Evolutionary conservation across 2,888 invertebrate genomes (phyloP), one percentile per base, ranked within the genome.

Genomic region (Caenorhabditis uteleia): DNA sequence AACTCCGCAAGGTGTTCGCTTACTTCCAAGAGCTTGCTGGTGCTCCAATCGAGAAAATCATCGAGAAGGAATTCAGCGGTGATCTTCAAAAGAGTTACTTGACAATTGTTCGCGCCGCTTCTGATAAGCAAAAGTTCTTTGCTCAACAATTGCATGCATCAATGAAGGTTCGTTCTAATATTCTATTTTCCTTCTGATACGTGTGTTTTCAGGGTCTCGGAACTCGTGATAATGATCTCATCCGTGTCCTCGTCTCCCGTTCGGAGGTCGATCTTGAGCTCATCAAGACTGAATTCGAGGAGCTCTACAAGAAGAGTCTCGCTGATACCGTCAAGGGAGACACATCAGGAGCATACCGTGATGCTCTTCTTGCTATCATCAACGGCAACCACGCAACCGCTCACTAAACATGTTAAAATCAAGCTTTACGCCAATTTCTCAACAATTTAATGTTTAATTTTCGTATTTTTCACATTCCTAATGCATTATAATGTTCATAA

Each of bases 201-300:
- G n/a, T 38, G n/a, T 42, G 8, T 14, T 58, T 56, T 45, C 43
- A 70, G 64, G 77, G 78, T 18, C 27, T 76, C 43, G 80, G 80
- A 29, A 74, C 77, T 1, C 70, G 75, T 29, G 77, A 82, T 60
- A 72, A 74, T 40, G 74, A 75, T 44, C 58, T 79, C 31, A 81
- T 77, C 49, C 72, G 81, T 4, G 72, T 81, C 21, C 42, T 82
- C n/a, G 80, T 81, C 26, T 65, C 73, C 12, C 70, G 81, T 10
- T 66, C 77, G 5, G 82, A 82, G 36, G 70, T 75, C 55, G 93
- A 93, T 84, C 88, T 93, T 87, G 89, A 88, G 0, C 91, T 92
- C 78, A 91, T 93, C 79, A 91, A 91, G 74, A 87, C 88, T 66
- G 90, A 90, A 78, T 94, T 90, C 85, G 88, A 89, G 40, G 65